A percentile compares a stretch with the other conserved stretches of the same genome.
These are phyloP conservation scores for Tetranychus cinnabarinus DNA, from an alignment of 1,140 invertebrate genomes.

Conservation along the genomic window DNA sequence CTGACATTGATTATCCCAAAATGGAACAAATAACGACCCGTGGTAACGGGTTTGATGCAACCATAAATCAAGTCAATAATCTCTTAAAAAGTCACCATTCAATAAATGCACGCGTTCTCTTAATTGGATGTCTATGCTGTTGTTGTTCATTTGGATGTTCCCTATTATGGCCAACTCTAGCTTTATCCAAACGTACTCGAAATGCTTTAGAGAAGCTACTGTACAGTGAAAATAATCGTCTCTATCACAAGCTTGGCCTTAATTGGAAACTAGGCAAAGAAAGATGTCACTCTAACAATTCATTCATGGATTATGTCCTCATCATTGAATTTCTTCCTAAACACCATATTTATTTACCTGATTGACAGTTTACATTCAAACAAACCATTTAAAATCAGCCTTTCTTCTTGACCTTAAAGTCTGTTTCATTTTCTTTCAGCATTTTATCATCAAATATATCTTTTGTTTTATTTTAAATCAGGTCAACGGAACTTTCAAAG, in stretches of 20 bases:
- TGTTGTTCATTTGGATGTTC: constrained; percentile 11
- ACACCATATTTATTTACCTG: constrained; percentile 9
- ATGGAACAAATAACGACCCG: constrained; percentile 9
- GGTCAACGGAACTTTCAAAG: too few species aligned
- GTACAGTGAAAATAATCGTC: constrained; percentile 7
- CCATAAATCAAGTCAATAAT: constrained; percentile 5
- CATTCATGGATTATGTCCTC: constrained; percentile 11
- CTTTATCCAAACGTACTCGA: constrained; percentile 9
- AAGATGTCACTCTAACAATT: constrained; percentile 7
- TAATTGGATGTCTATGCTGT: constrained; percentile 11
- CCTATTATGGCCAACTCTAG: constrained; percentile 9
- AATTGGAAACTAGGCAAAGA: constrained; percentile 10
- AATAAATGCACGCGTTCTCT: constrained; percentile 8
- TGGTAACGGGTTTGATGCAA: constrained; percentile 10
- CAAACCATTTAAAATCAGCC: too few species aligned
- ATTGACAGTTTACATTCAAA: background rate
- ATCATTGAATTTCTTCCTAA: constrained; percentile 11
- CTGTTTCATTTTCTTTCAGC: too few species aligned
- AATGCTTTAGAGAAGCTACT: constrained; percentile 8
- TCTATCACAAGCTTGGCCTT: constrained; percentile 10
- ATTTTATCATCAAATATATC: too few species aligned
- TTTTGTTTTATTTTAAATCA: too few species aligned
- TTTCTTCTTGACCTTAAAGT: too few species aligned
- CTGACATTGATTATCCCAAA: background rate
- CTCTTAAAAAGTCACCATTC: constrained; percentile 7